Conservation (phyloP, 2,797 vertebrate genomes). For the Peromyscus attwateri region DNA sequence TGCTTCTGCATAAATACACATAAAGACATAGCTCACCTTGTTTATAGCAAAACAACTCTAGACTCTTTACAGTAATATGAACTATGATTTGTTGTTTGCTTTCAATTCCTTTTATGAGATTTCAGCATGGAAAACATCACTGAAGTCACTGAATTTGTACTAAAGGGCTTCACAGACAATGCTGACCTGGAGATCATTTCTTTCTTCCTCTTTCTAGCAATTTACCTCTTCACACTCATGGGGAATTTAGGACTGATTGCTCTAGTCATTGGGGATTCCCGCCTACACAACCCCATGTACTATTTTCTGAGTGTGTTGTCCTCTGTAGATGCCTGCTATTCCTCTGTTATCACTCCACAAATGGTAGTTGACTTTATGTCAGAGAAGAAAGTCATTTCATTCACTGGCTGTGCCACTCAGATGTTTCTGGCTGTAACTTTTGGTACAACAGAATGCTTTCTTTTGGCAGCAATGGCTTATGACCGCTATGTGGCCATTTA, state of each 20-base stretch:
- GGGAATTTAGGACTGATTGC: conserved; percentile 31
- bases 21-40: neutral
- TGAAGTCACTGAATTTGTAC: neutral
- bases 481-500: conserved; percentile 72
- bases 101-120: neutral
- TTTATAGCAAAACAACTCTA: neutral
- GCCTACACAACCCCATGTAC: conserved; percentile 39
- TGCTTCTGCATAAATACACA: neutral
- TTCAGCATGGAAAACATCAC: conserved; percentile 10
- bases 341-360: conserved; percentile 2
- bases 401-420: neutral
- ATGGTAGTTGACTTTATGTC: conserved; percentile 20
- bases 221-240: conserved; percentile 1
- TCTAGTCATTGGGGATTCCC: neutral
- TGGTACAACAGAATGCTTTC: conserved; percentile 44
- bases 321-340: conserved; percentile 41
- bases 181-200: neutral
- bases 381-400: neutral
- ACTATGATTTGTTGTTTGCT: neutral
- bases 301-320: conserved; percentile 46
- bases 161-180: conserved; percentile 37
- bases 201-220: conserved; percentile 33
- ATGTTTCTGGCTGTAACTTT: neutral
- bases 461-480: conserved; percentile 74
- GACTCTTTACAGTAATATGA: neutral